Base-by-base conservation (phyloP, 2,113 vertebrate genomes). In the Camelus dromedarius region DNA sequence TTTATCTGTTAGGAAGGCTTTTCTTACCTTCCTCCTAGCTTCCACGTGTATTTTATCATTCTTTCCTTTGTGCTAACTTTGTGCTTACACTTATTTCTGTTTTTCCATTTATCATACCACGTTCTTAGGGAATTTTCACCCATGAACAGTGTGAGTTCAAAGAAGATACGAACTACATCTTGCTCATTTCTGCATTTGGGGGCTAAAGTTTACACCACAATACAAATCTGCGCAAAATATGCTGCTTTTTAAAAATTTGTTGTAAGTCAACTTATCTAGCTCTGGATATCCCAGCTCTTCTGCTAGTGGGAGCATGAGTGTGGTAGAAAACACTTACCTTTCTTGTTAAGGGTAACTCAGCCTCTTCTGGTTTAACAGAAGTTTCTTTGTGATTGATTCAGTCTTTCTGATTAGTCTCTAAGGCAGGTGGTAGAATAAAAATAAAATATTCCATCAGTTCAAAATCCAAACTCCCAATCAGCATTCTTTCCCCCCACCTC, bases 11-110 rank as follows among this genome's bases (percentile, higher is more conserved):
- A 85, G 82, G 32, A 80, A 89, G 18, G 9, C 0, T 70, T 77
- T 91, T 64, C 18, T 82, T 83, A 73, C 79, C 30, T 6, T 87
- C 19, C 30, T 92, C 35, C 14, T 58, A 79, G 35, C 5, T 81
- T 94, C 48, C 13, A 46, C 7, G 12, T 73, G 5, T 54, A 50
- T 91, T 73, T 67, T n/a, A 38, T 86, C 22, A 66, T 12, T 62
- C 5, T 48, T 9, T 79, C 7, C 0, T 89, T 54, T 96, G 64
- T 42, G 13, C 2, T 91, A 58, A 42, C 18, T 86, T 75, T 69
- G 42, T 46, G 9, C 50, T 93, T 91, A 87, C 30, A 30, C 26
- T 10, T 87, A 54, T 79, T 82, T 97, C n/a, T 58, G 38, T 76
- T 89, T 73, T 91, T 46, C 30, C 38, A 32, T n/a, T 89, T 81